A percentile compares a stretch with the other conserved stretches of the same genome.
Evolutionary conservation across 2,797 vertebrate species (phyloP).

Genomic region (Bothrops alternatus): DNA sequence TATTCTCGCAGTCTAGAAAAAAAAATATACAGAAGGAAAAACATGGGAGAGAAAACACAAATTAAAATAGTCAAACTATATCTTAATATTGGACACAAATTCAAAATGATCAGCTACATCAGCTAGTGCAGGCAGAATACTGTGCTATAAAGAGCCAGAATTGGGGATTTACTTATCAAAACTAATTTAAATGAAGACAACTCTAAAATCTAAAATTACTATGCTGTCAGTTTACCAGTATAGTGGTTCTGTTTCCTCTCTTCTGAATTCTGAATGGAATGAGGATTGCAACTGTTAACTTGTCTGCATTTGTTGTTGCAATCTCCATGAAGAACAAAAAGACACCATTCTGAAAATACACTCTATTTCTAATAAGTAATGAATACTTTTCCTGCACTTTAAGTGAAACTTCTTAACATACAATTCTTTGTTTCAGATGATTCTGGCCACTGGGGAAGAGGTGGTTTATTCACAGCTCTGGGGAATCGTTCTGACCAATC

Average conservation of each 20-base stretch:
- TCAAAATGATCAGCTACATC: background rate
- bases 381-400: background rate
- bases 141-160: background rate
- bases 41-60: background rate
- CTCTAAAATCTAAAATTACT: background rate
- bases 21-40: background rate
- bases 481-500: constrained; percentile 83
- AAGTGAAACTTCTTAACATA: background rate
- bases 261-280: background rate
- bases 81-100: background rate
- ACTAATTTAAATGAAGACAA: background rate
- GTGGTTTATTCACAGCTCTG: constrained; percentile 90
- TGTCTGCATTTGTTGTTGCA: background rate
- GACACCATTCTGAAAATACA: background rate
- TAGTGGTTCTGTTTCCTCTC: background rate
- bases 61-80: background rate
- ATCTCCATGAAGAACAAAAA: background rate
- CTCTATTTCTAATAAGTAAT: background rate
- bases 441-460: constrained; percentile 86
- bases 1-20: background rate
- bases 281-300: background rate
- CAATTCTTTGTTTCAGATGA: constrained; percentile 77
- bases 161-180: background rate
- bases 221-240: background rate
- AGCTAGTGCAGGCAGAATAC: background rate